Percentiles rank a stretch among this genome's conserved stretches.
Conservation (phyloP, 2,797 vertebrate genomes). For the Vultur gryphus region DNA sequence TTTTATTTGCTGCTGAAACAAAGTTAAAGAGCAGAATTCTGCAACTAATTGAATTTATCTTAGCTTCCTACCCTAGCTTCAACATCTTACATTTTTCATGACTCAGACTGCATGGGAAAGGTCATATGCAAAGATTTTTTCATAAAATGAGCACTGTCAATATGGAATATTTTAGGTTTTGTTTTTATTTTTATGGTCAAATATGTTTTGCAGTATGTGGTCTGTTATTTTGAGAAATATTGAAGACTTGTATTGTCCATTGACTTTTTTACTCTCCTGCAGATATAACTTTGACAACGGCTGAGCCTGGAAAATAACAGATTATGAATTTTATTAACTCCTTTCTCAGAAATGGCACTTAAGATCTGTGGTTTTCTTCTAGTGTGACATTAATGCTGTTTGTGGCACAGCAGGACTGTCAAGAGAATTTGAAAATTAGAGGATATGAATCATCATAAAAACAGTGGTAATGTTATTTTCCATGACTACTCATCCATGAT, state of each 20-base stretch:
- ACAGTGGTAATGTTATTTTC: conserved; percentile 16
- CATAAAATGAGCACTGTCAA: neutral
- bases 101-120: neutral
- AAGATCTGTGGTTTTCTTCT: neutral
- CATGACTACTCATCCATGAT: neutral
- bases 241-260: neutral
- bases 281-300: neutral
- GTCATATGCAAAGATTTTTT: neutral
- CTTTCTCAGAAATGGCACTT: neutral
- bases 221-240: neutral
- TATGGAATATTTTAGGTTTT: neutral
- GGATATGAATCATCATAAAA: conserved; percentile 8
- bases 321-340: neutral
- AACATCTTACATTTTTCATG: neutral
- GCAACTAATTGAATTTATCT: neutral
- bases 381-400: neutral
- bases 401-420: conserved; percentile 1
- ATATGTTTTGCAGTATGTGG: neutral
- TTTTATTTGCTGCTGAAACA: neutral
- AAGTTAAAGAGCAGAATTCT: neutral
- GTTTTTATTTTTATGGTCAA: neutral
- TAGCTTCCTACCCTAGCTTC: neutral
- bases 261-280: neutral
- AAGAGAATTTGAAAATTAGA: conserved; percentile 14
- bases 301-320: neutral